Evolutionary conservation across 2,797 vertebrate genomes (phyloP), one percentile per base, ranked within the genome.

Genomic region (Brachyalestes nurse): DNA sequence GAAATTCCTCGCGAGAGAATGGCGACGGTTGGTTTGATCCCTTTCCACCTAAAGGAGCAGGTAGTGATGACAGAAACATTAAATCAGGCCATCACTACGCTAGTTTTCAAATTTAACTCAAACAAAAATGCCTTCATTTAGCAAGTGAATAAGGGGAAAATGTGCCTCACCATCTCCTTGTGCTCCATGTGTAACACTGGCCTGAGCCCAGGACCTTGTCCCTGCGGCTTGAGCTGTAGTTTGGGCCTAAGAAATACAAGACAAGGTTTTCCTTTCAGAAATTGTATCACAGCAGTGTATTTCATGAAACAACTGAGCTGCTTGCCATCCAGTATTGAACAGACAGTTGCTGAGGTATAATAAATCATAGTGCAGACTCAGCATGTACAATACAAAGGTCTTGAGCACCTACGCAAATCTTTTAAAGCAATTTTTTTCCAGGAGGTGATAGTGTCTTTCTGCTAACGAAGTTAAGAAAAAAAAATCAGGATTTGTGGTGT

Each of bases 1-100:
- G 97, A 97, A 98, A 98, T 97, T 98, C 97, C 97, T 98, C 97
- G 93, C 96, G 97, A 97, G 96, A 98, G 97, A 98, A 98, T 95
- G 96, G 97, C 93, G 96, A 97, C 90, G 90, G 97, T 97, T 94
- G 97, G 97, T 90, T 97, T 97, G 93, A 97, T 97, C 90, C 97
- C 96, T 95, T 97, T 97, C 96, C 96, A 97, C 96, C 96, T 98
- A 81, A 42, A 21, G 28, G 25, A 84, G 38, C 61, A 12, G n/a
- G 40, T 16, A 51, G 14, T 38, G 19, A 67, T 83, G 12, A 78
- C 5, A 58, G 23, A 51, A 13, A 34, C 25, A 13, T 40, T 5
- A 28, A 64, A 19, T 70, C 60, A 71, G 10, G 19, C 42, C 3
- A 45, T 57, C 21, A 13, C 42, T 76, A 60, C 25, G 5, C 8